Conservation (phyloP, 2,797 vertebrate genomes). For the Epinephelus awoara region DNA sequence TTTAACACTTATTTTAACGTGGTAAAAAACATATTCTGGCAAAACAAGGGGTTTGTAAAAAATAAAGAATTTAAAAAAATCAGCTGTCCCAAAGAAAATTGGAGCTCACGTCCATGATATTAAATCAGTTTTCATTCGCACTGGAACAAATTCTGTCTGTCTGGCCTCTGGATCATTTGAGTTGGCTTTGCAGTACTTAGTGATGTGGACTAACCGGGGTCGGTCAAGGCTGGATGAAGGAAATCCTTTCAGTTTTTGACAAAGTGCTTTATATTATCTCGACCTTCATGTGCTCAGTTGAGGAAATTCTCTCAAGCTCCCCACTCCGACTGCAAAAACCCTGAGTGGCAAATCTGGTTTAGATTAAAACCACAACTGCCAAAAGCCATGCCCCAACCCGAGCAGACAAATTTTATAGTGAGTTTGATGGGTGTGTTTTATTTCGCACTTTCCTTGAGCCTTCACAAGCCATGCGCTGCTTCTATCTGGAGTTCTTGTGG, state of each 20-base stretch:
- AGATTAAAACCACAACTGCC: constrained; percentile 62
- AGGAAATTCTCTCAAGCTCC: constrained; percentile 48
- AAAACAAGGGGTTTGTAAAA: constrained; percentile 6
- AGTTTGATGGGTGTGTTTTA: constrained; percentile 52
- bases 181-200: constrained; percentile 52
- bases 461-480: constrained; percentile 21
- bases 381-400: constrained; percentile 50
- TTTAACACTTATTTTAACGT: constrained; percentile 55
- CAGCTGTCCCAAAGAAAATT: constrained; percentile 20
- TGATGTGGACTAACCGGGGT: constrained; percentile 40
- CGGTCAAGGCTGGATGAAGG: constrained; percentile 27
- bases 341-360: constrained; percentile 67
- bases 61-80: background rate
- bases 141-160: constrained; percentile 57
- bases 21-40: constrained; percentile 28
- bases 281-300: constrained; percentile 23
- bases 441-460: constrained; percentile 54
- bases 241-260: constrained; percentile 48
- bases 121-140: constrained; percentile 58
- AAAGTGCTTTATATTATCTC: constrained; percentile 44
- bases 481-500: constrained; percentile 13
- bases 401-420: constrained; percentile 58
- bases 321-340: constrained; percentile 40
- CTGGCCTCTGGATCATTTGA: constrained; percentile 52
- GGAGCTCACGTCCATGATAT: constrained; percentile 28